Conservation (phyloP, 2,888 invertebrate genomes). For the Pinctada fucata region DNA sequence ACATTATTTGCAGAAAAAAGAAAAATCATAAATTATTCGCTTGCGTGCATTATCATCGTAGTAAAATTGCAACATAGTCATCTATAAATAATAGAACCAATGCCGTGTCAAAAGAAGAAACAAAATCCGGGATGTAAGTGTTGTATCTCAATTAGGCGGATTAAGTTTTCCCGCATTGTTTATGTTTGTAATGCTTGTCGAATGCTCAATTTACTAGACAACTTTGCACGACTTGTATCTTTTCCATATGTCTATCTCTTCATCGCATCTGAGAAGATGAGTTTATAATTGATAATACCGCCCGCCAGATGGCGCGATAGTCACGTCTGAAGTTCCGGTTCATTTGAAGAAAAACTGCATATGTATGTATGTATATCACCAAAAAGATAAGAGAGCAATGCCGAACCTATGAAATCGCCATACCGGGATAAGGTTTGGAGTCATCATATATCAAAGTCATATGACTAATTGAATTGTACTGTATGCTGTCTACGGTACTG, state of each 20-base stretch:
- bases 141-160: constrained; percentile 18
- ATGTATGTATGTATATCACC: no score
- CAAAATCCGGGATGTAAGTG: background rate
- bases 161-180: constrained; percentile 17
- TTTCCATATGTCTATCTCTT: background rate
- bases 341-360: background rate
- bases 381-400: no score
- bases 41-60: no score
- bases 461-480: no score
- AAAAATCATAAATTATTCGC: no score
- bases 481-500: no score
- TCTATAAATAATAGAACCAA: background rate
- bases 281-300: background rate
- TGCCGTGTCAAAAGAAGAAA: background rate
- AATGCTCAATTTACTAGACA: constrained; percentile 21
- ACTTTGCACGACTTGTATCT: constrained; percentile 13
- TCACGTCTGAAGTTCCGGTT: background rate
- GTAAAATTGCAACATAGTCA: background rate
- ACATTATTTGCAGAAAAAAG: no score
- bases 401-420: no score
- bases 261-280: background rate
- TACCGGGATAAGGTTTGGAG: background rate
- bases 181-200: constrained; percentile 21
- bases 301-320: background rate
- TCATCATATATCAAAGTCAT: no score